Evolutionary conservation across 2,113 vertebrate genomes (phyloP).

Genomic region (Scopus umbretta): DNA sequence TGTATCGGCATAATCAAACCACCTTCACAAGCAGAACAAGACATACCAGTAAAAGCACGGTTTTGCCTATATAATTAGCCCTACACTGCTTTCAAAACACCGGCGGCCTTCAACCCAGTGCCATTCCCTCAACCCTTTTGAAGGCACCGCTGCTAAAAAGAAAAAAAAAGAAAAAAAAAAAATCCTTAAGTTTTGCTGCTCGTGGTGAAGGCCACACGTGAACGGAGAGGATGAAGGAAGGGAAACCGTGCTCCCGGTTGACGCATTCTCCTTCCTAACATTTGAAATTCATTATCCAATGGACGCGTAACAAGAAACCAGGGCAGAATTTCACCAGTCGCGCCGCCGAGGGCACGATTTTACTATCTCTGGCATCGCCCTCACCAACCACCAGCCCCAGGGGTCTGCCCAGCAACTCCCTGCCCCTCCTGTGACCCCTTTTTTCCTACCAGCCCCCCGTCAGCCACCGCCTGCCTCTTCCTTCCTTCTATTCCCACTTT

Average conservation of each 20-base stretch:
- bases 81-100: fast-evolving
- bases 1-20: not conserved
- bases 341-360: too few relatives aligned
- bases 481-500: fast-evolving
- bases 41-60: not conserved
- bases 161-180: not conserved
- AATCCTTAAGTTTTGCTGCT: not conserved
- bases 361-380: fast-evolving
- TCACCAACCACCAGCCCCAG: not conserved
- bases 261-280: fast-evolving
- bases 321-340: not conserved
- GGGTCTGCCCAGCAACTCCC: not conserved
- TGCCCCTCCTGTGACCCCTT: too few relatives aligned
- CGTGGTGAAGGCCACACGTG: fast-evolving
- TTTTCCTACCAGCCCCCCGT: fast-evolving
- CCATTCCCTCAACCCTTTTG: fast-evolving
- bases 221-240: not conserved
- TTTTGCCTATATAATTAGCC: not conserved
- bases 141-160: not conserved
- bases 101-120: not conserved
- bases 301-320: not conserved
- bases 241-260: fast-evolving
- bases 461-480: fast-evolving
- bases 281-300: not conserved
- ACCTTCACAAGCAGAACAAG: not conserved